Base-by-base conservation (phyloP, 2,113 vertebrate genomes). In the Lophochroa leadbeateri region DNA sequence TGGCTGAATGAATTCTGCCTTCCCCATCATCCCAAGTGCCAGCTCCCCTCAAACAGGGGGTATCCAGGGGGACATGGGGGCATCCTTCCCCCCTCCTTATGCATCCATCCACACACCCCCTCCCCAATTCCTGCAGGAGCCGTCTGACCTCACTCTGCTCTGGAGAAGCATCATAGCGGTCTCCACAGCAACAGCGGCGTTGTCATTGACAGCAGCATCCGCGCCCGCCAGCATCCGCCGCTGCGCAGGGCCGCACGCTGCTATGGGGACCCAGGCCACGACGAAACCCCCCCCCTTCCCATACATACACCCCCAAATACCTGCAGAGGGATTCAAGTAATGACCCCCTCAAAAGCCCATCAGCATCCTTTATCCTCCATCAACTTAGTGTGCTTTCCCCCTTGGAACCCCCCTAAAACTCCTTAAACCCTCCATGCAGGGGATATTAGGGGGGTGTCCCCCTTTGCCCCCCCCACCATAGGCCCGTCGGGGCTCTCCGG, bases 141-240 rank as follows among this genome's bases (percentile, higher is more conserved):
- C 69, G 75, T 95, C 95, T 96, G 95, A 94, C 95, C 95, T 96
- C 94, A 94, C 91, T 92, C 76, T 52, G 93, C 91, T 94, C 95
- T 50, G 89, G 55, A 68, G 92, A 70, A 95, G 96, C 95, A 97
- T 96, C 96, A 96, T 75, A 69, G 41, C 63, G 72, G 95, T 97
- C 50, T 70, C 94, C 96, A 94, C 84, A 60, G 95, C 96, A 97
- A 97, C 96, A 83, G 93, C 89, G 68, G 88, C 91, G 96, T 91
- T 96, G 96, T 85, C 90, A 92, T 85, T 92, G 94, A 95, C 91
- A 85, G 93, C 96, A 88, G 88, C 90, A 83, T 85, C 93, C n/a
- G 75, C 80, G 80, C 92, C 89, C 55, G 93, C 79, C 89, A 75
- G 90, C 85, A 81, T 76, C 92, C 82, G 69, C 88, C 61, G 89